Evolutionary conservation across 2,888 invertebrate species (phyloP), one percentile per base, ranked within the genome.

Genomic region (Danaus chrysippus): DNA sequence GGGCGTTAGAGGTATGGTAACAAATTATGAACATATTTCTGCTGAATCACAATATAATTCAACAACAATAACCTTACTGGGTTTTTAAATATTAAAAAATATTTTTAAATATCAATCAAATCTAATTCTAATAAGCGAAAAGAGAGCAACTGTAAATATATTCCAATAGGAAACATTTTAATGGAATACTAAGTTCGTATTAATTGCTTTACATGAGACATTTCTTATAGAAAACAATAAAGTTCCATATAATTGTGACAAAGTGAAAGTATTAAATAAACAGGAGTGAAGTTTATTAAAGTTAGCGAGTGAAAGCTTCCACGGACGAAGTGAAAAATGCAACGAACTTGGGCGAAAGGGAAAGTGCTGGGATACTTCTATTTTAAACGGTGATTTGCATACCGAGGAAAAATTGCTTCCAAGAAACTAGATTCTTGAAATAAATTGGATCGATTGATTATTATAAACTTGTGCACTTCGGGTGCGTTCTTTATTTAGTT

Each of bases 251-350:
- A 59, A 56, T 17, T 17, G 10, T 15, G 58, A 42, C 55, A 53
- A 63, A 63, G 56, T 66, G 57, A 56, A 54, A 41, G 13, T 56
- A 42, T 56, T 56, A 44, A 55, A 55, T 43, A 46, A 46, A 41
- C 46, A 54, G 34, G 34, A 34, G 53, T 54, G 62, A 66, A 66
- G 64, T 70, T 76, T 79, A 78, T 79, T 65, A 77, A 86, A 86
- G 76, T 87, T 82, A 64, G 54, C 64, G 62, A 79, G 84, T 73
- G 85, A 88, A 88, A 88, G 65, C 66, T 70, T 63, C 69, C 71
- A 72, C 74, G 67, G 71, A 76, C 73, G 76, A 72, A 76, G 83
- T 84, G 87, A 90, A 90, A 90, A 90, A 89, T 89, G 85, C 84
- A 83, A 74, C 77, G 72, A 83, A 84, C 78, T 86, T 82, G 69